phyloP scores from a whole-genome alignment of 2,888 invertebrate genomes.

The Clepsis dumicolana region DNA sequence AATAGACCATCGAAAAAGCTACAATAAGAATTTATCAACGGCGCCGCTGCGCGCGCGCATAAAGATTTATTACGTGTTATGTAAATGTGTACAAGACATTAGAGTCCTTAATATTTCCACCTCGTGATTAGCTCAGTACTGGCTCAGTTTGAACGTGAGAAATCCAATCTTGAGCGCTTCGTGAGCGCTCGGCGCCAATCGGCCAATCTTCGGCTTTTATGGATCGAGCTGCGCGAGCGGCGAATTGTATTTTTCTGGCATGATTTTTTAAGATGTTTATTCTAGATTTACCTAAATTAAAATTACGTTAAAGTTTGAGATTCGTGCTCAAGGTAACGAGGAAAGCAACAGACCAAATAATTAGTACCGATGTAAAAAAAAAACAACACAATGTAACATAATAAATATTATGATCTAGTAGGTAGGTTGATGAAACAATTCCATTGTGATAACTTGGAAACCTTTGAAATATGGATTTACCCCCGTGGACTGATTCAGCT shows the following conservation, averaged over 20 bases:
- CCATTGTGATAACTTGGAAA: too few relatives aligned
- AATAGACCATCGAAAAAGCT: constrained; percentile 73
- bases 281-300: constrained; percentile 46
- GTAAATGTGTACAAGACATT: constrained; percentile 83
- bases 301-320: constrained; percentile 49
- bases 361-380: constrained; percentile 66
- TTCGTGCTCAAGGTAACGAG: constrained; percentile 62
- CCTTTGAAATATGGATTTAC: too few relatives aligned
- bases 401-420: constrained; percentile 62
- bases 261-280: constrained; percentile 49
- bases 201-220: constrained; percentile 69
- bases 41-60: constrained; percentile 67
- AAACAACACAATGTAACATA: constrained; percentile 66
- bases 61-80: constrained; percentile 81
- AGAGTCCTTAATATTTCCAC: constrained; percentile 83
- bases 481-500: too few relatives aligned
- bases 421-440: constrained; percentile 65
- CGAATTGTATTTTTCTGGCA: constrained; percentile 47
- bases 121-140: constrained; percentile 77
- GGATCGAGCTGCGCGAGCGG: constrained; percentile 53
- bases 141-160: constrained; percentile 72
- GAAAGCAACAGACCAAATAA: constrained; percentile 78
- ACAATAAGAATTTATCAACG: constrained; percentile 77
- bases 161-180: constrained; percentile 67
- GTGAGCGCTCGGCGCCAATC: constrained; percentile 65